Conservation (phyloP, 2,797 vertebrate species). For the Acestrorhynchus altus region DNA sequence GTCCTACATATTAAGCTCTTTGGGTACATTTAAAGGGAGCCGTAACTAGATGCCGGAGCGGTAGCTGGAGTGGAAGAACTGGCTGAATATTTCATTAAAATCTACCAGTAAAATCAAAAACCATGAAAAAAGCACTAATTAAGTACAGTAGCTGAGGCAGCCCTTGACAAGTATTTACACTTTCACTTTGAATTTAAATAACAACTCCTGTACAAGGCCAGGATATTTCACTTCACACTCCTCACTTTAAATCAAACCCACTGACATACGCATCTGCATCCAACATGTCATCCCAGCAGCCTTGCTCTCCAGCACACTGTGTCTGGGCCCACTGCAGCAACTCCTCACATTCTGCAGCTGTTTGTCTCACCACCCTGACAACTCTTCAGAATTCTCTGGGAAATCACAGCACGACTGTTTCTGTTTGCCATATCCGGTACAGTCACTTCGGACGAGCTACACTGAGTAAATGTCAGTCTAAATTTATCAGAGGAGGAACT, state of each 20-base stretch:
- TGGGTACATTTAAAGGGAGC: background rate
- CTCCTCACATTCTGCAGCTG: conserved; percentile 41
- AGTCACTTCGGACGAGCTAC: conserved; percentile 33
- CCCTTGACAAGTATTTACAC: background rate
- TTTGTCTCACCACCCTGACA: conserved; percentile 40
- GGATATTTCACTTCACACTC: background rate
- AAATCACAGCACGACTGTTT: conserved; percentile 37
- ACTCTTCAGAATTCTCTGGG: conserved; percentile 22
- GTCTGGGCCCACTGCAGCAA: conserved; percentile 28
- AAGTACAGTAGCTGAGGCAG: conserved; percentile 4
- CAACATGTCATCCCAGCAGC: conserved; percentile 38
- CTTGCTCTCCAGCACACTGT: conserved; percentile 34
- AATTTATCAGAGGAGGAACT: conserved; percentile 40
- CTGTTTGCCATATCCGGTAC: conserved; percentile 36
- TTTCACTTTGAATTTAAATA: background rate
- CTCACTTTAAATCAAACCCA: conserved; percentile 19
- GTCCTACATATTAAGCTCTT: background rate
- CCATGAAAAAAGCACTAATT: background rate
- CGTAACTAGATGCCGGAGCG: background rate
- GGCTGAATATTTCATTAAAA: background rate
- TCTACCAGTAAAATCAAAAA: background rate
- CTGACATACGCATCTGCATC: conserved; percentile 35
- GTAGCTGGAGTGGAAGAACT: background rate
- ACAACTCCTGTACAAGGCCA: background rate
- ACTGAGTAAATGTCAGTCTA: conserved; percentile 45